Percentiles rank a stretch among this genome's conserved stretches.
phyloP scores from a whole-genome alignment of 1,140 invertebrate species.

The Ooceraea biroi region DNA sequence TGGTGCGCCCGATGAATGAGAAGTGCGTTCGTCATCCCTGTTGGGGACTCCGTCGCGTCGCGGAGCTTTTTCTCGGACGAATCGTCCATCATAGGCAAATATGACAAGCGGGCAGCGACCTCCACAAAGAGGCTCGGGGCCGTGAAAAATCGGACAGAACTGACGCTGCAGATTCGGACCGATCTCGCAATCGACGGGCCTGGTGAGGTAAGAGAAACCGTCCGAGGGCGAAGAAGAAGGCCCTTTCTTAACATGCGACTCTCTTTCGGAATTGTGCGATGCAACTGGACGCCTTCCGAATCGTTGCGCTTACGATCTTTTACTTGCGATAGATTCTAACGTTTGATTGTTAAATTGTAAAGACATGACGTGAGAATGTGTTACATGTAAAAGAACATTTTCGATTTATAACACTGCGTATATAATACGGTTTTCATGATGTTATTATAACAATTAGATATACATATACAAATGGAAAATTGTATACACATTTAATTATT shows the following conservation, averaged over 20 bases:
- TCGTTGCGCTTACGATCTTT: slow-evolving; percentile 45
- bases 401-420: background rate
- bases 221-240: slow-evolving; percentile 58
- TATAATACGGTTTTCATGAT: background rate
- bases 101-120: slow-evolving; percentile 85
- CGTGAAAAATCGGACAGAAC: slow-evolving; percentile 85
- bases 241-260: slow-evolving; percentile 35
- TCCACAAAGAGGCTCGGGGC: slow-evolving; percentile 81
- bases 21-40: slow-evolving; percentile 83
- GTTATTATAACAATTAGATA: background rate
- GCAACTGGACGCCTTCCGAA: slow-evolving; percentile 43
- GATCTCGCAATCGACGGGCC: slow-evolving; percentile 73
- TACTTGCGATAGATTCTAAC: slow-evolving; percentile 8
- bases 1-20: slow-evolving; percentile 77
- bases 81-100: slow-evolving; percentile 87
- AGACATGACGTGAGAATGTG: slow-evolving; percentile 26
- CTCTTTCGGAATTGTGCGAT: background rate
- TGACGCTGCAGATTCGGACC: slow-evolving; percentile 85
- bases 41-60: slow-evolving; percentile 78
- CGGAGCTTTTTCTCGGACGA: slow-evolving; percentile 75
- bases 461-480: no score
- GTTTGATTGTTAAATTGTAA: slow-evolving; percentile 7
- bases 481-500: background rate
- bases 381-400: slow-evolving; percentile 5
- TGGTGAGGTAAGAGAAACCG: slow-evolving; percentile 55